A percentile compares a stretch with the other conserved stretches of the same genome.
Evolutionary conservation across 2,113 vertebrate species (phyloP).

Genomic region (Passerina amoena): DNA sequence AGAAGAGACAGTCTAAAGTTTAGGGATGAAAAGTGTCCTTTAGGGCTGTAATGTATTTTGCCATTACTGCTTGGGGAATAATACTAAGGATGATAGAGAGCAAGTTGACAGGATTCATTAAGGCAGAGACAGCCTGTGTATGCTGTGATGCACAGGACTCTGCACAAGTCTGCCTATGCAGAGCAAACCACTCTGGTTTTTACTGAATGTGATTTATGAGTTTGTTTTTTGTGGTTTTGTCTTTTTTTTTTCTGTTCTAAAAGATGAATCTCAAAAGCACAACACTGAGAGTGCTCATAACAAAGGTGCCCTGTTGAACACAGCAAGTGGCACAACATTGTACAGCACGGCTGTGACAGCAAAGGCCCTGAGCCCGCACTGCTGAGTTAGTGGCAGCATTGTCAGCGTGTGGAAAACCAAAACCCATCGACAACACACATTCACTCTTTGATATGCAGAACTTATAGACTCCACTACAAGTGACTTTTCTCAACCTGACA

Average conservation of each 20-base stretch:
- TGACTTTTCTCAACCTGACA: background rate
- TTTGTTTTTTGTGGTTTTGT: background rate
- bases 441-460: background rate
- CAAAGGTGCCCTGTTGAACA: background rate
- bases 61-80: background rate
- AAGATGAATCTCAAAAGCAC: background rate
- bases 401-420: background rate
- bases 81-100: conserved; percentile 6
- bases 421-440: background rate
- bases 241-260: background rate
- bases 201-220: background rate
- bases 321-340: background rate
- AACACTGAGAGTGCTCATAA: background rate
- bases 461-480: background rate
- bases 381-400: background rate
- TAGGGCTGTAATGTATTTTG: background rate
- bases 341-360: background rate
- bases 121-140: background rate
- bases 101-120: conserved; percentile 30
- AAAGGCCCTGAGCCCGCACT: background rate
- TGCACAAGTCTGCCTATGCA: background rate
- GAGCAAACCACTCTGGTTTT: background rate
- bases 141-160: background rate
- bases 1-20: background rate
- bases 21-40: background rate